phyloP scores from a whole-genome alignment of 1,140 invertebrate genomes.

The Drosophila busckii region DNA sequence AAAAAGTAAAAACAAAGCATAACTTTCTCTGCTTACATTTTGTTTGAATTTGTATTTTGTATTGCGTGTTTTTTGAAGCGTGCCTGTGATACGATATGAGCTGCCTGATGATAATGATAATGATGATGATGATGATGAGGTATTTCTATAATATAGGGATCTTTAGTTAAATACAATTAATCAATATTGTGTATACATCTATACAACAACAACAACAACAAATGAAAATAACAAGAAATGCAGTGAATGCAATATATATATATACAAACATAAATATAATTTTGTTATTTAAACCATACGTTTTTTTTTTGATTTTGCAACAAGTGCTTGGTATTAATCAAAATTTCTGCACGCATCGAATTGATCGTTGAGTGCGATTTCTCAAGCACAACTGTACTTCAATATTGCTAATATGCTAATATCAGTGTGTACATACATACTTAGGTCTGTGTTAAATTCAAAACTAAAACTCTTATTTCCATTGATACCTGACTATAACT shows the following conservation, averaged over 20 bases:
- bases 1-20: too few relatives aligned
- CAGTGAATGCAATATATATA: too few relatives aligned
- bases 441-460: slow-evolving; percentile 47
- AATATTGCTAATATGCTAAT: slow-evolving; percentile 44
- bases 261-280: slow-evolving; percentile 13
- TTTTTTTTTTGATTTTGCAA: slow-evolving; percentile 26
- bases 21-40: slow-evolving; percentile 1
- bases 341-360: too few relatives aligned
- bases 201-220: slow-evolving; percentile 16
- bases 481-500: slow-evolving; percentile 72
- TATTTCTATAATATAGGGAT: slow-evolving; percentile 39
- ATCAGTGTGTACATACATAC: slow-evolving; percentile 4
- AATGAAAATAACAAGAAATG: too few relatives aligned
- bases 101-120: slow-evolving; percentile 19
- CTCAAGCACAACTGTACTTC: slow-evolving; percentile 44
- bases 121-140: slow-evolving; percentile 3
- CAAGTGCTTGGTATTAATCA: slow-evolving; percentile 31
- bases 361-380: not conserved
- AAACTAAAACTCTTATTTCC: slow-evolving; percentile 45
- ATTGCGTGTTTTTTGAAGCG: slow-evolving; percentile 56
- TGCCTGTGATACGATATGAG: slow-evolving; percentile 78
- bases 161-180: slow-evolving; percentile 57
- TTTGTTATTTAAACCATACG: slow-evolving; percentile 2
- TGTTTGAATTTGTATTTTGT: slow-evolving; percentile 3
- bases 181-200: slow-evolving; percentile 14